Percentiles rank a stretch among this genome's conserved stretches.
These are phyloP conservation scores for Montipora cactus DNA, from an alignment of 64 coral and sea anemone species.

Conservation along the genomic window DNA sequence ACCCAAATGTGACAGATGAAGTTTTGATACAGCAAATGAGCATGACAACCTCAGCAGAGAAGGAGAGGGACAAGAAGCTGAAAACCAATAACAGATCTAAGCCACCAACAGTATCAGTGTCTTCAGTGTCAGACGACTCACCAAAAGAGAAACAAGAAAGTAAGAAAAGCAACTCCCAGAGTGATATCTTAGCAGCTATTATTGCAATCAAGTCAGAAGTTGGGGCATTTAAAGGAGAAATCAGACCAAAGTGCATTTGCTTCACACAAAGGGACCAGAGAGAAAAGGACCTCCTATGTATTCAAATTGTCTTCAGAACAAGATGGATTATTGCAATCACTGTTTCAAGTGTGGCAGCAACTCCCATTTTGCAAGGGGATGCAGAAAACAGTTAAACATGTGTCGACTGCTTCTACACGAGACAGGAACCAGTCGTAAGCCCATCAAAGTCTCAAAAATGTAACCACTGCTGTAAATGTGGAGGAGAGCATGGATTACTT, in stretches of 20 bases:
- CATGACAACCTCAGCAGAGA: conserved; percentile 62
- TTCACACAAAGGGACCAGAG: background rate
- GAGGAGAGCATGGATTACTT: background rate
- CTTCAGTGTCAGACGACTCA: conserved; percentile 36
- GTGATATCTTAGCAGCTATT: conserved; percentile 61
- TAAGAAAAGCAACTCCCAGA: conserved; percentile 28
- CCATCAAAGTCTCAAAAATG: background rate
- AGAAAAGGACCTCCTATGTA: conserved; percentile 50
- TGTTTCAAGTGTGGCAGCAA: background rate
- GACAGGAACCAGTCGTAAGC: conserved; percentile 43
- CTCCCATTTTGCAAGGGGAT: conserved; percentile 42
- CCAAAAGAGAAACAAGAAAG: conserved; percentile 7
- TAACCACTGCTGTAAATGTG: background rate
- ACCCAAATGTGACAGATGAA: conserved; percentile 68
- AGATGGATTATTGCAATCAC: conserved; percentile 32
- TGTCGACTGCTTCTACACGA: background rate
- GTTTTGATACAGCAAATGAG: conserved; percentile 65
- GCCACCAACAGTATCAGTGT: conserved; percentile 26
- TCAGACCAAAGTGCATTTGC: conserved; percentile 8
- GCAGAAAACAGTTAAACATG: conserved; percentile 25
- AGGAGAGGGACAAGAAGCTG: conserved; percentile 75
- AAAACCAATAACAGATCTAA: background rate
- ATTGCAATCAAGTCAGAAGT: conserved; percentile 64
- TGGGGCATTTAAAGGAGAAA: conserved; percentile 49
- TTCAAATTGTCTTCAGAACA: conserved; percentile 27